A percentile compares a stretch with the other conserved stretches of the same genome.
Evolutionary conservation across 2,888 invertebrate genomes (phyloP).

Genomic region (Drosophila peninsularis): DNA sequence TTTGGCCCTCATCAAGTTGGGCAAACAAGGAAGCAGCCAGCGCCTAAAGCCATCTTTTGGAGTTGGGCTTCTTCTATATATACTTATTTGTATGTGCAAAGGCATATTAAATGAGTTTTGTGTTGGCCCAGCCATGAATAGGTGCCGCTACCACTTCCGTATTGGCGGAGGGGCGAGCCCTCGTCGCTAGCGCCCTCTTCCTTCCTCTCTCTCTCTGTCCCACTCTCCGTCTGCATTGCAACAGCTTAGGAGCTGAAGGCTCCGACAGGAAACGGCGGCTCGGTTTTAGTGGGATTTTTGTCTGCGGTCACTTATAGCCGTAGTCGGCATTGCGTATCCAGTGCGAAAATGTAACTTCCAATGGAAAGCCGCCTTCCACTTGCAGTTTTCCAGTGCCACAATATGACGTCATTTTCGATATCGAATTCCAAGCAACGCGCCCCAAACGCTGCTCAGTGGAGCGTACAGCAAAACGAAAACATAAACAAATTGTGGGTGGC

Average conservation of each 20-base stretch:
- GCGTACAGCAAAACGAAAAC: constrained; percentile 53
- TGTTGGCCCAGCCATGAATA: constrained; percentile 62
- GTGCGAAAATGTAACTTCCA: constrained; percentile 29
- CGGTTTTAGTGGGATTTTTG: constrained; percentile 38
- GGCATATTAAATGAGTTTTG: constrained; percentile 69
- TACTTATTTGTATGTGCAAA: constrained; percentile 6
- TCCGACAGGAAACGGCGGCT: constrained; percentile 38
- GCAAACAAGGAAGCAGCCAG: constrained; percentile 68
- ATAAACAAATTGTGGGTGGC: constrained; percentile 67
- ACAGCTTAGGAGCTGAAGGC: constrained; percentile 23
- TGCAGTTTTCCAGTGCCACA: constrained; percentile 56
- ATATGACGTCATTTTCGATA: constrained; percentile 74
- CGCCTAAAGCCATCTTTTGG: constrained; percentile 47
- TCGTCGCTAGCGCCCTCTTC: background rate
- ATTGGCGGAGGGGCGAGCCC: constrained; percentile 45
- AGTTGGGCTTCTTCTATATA: constrained; percentile 35
- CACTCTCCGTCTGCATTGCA: constrained; percentile 29
- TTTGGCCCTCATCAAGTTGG: constrained; percentile 30
- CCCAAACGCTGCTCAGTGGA: constrained; percentile 27
- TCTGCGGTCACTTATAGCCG: constrained; percentile 60
- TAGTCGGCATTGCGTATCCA: constrained; percentile 56
- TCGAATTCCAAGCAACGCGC: constrained; percentile 45
- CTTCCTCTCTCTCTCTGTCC: background rate
- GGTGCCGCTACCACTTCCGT: constrained; percentile 60
- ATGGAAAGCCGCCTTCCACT: constrained; percentile 58